Conservation (phyloP, 2,888 invertebrate genomes). For the Euproctis similis region DNA sequence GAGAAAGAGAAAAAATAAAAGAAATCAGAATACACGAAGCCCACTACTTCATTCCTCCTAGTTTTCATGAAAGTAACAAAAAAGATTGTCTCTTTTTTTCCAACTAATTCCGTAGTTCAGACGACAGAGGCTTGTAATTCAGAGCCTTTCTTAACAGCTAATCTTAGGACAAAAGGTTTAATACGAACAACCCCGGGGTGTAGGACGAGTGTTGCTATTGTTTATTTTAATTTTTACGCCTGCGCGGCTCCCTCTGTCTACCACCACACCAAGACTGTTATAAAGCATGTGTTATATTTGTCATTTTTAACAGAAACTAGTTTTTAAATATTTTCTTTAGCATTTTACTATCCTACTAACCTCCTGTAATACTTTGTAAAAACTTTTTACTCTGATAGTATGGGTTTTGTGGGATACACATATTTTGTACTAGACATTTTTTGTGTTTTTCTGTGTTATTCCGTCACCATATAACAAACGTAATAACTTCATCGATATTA, state of each 20-base stretch:
- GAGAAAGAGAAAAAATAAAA: too few relatives aligned
- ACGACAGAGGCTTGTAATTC: slow-evolving; percentile 30
- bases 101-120: slow-evolving; percentile 26
- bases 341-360: too few relatives aligned
- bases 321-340: too few relatives aligned
- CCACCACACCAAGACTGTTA: slow-evolving; percentile 34
- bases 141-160: slow-evolving; percentile 67
- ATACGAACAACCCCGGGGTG: slow-evolving; percentile 57
- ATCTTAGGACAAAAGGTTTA: slow-evolving; percentile 73
- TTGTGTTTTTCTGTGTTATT: too few relatives aligned
- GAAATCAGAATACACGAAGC: slow-evolving; percentile 23
- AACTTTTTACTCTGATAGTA: too few relatives aligned
- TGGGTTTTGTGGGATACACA: too few relatives aligned
- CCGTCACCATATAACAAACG: too few relatives aligned
- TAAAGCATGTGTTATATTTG: slow-evolving; percentile 35
- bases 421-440: too few relatives aligned
- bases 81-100: slow-evolving; percentile 9
- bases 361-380: too few relatives aligned
- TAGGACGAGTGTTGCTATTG: slow-evolving; percentile 65
- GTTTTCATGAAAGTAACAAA: slow-evolving; percentile 20
- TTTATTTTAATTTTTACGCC: slow-evolving; percentile 73
- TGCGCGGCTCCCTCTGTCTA: slow-evolving; percentile 42
- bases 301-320: too few relatives aligned
- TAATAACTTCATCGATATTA: too few relatives aligned
- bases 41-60: slow-evolving; percentile 25